Evolutionary conservation across 2,888 invertebrate species (phyloP), one percentile per base, ranked within the genome.

Genomic region (Portevinia maculata): DNA sequence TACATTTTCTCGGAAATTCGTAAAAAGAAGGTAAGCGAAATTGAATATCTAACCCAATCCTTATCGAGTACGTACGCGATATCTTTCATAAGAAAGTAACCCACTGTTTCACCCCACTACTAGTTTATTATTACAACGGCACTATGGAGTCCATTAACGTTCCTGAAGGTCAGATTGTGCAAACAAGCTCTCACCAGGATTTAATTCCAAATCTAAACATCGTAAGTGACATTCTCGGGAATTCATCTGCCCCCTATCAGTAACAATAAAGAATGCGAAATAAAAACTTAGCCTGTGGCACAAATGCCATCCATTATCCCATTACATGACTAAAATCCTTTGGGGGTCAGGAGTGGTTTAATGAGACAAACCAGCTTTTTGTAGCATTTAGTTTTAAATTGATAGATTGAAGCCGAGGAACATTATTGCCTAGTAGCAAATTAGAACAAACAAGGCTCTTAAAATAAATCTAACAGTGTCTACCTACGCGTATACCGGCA

Each of bases 381-480:
- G 79, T 79, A 79, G 67, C 74, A 79, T 74, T 79, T 79, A 79
- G 74, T 79, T n/a, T 79, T 67, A 79, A 79, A 69, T 79, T 67
- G 79, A 74, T 44, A 69, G 59, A 71, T 71, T 79, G 74, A 74
- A 79, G 74, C 28, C 55, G 55, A 62, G 55, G 30, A 60, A 60
- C 37, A 62, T 69, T n/a, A n/a, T n/a, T 57, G 67, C 59, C 65
- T 52, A 71, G 67, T 37, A 46, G 79, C 79, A 79, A 73, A 79
- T 73, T 67, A 19, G 46, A 73, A 67, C 65, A 73, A 65, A 60
- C 73, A 64, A 34, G 30, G 62, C 60, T 37, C 37, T 37, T 15
- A 15, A 62, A 64, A 37, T 48, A 41, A 64, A 70, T 78, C 62
- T 70, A 78, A 70, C n/a, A n/a, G n/a, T n/a, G n/a, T n/a, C n/a